A percentile compares a stretch with the other conserved stretches of the same genome.
Conservation (phyloP, 1,140 invertebrate genomes). For the Cryptotermes secundus region DNA sequence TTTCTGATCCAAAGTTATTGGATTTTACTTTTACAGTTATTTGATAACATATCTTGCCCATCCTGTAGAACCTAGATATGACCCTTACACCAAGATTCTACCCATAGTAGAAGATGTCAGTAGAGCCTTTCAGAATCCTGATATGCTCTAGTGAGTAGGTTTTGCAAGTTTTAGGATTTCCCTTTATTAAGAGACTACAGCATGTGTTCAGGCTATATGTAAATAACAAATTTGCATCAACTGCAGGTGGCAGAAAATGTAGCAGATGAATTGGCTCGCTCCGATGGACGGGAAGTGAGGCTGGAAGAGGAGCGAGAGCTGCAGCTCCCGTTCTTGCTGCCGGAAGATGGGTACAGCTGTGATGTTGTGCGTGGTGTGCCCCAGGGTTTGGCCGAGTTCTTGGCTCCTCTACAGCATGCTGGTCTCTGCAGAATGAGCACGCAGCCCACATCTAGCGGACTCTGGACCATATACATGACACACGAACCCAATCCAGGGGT, state of each 20-base stretch:
- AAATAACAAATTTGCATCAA: neutral
- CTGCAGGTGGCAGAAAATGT: conserved; percentile 82
- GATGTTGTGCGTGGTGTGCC: conserved; percentile 93
- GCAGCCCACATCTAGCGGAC: conserved; percentile 85
- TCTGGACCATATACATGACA: conserved; percentile 93
- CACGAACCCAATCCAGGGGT: conserved; percentile 40
- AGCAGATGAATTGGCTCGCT: conserved; percentile 86
- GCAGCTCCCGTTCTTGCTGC: conserved; percentile 86
- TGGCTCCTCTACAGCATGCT: conserved; percentile 81
- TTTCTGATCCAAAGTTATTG: too few species aligned
- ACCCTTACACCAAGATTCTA: too few species aligned
- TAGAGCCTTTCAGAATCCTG: too few species aligned
- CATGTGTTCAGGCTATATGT: too few species aligned
- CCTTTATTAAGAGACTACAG: too few species aligned
- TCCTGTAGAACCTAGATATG: too few species aligned
- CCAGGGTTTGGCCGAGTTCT: conserved; percentile 87
- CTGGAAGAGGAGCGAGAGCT: conserved; percentile 85
- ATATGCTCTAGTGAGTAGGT: too few species aligned
- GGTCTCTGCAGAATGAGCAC: conserved; percentile 85
- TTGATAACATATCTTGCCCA: too few species aligned
- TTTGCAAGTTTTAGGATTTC: too few species aligned
- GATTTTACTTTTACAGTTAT: too few species aligned
- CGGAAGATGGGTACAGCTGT: conserved; percentile 97
- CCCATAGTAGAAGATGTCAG: too few species aligned
- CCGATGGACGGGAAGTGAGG: conserved; percentile 83